These are phyloP conservation scores for Phoenicopterus ruber DNA, from an alignment of 2,113 vertebrate species.

Conservation along the genomic window DNA sequence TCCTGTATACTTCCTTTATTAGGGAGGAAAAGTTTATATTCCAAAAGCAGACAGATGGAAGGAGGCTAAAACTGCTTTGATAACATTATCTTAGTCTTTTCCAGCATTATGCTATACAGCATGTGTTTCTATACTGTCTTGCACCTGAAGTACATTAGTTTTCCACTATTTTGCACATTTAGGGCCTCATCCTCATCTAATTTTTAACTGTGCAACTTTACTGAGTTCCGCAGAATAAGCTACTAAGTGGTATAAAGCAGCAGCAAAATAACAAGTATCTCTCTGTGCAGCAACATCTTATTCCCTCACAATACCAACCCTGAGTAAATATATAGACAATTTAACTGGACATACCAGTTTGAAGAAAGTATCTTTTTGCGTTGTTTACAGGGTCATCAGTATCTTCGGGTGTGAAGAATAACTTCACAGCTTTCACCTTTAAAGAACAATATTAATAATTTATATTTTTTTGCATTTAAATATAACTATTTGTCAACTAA, in stretches of 20 bases:
- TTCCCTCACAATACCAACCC: neutral
- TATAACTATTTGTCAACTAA: neutral
- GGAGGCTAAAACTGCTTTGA: neutral
- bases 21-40: neutral
- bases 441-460: neutral
- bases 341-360: conserved; percentile 78
- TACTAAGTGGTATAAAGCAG: neutral
- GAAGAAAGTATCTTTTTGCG: conserved; percentile 89
- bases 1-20: neutral
- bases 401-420: conserved; percentile 92
- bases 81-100: neutral
- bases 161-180: neutral
- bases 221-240: neutral
- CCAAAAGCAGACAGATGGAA: neutral
- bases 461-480: neutral
- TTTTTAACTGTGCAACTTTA: neutral
- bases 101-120: neutral
- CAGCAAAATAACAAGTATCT: neutral
- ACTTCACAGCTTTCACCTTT: conserved; percentile 83
- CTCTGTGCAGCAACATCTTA: neutral
- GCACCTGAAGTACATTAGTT: neutral
- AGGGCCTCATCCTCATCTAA: neutral
- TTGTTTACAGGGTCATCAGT: conserved; percentile 84
- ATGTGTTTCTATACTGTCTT: neutral
- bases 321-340: neutral